A percentile compares a stretch with the other conserved stretches of the same genome.
Conservation (phyloP, 2,113 vertebrate species). For the Odontophorus gujanensis region DNA sequence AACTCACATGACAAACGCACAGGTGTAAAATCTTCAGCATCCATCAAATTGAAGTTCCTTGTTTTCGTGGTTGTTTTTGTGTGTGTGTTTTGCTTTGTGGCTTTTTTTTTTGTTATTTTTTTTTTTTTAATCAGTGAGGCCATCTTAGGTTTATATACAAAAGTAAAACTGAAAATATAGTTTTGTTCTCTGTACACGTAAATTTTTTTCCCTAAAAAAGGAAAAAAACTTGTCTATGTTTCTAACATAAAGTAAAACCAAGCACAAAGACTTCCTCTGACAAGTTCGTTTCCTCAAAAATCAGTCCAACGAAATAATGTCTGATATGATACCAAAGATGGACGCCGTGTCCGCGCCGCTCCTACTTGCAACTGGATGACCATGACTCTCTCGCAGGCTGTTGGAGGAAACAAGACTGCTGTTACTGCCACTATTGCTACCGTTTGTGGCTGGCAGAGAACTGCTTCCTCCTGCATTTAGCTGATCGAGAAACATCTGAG, state of each 20-base stretch:
- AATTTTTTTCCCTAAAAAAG: slow-evolving; percentile 80
- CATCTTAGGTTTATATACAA: slow-evolving; percentile 98
- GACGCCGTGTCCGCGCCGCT: slow-evolving; percentile 86
- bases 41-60: slow-evolving; percentile 90
- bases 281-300: slow-evolving; percentile 47
- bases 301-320: slow-evolving; percentile 98
- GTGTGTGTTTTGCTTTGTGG: background rate
- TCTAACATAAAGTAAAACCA: slow-evolving; percentile 78
- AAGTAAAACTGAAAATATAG: slow-evolving; percentile 99
- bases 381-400: slow-evolving; percentile 89
- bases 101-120: slow-evolving; percentile 66
- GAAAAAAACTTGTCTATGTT: slow-evolving; percentile 72
- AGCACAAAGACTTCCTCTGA: slow-evolving; percentile 74
- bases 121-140: slow-evolving; percentile 82
- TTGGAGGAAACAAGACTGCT: slow-evolving; percentile 92
- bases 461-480: slow-evolving; percentile 83
- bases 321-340: slow-evolving; percentile 94
- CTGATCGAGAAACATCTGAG: slow-evolving; percentile 96
- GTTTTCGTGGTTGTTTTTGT: slow-evolving; percentile 51
- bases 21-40: slow-evolving; percentile 92
- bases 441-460: slow-evolving; percentile 83
- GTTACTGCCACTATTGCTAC: slow-evolving; percentile 90
- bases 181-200: slow-evolving; percentile 99
- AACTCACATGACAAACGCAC: slow-evolving; percentile 82
- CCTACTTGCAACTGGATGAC: slow-evolving; percentile 79